These are phyloP conservation scores for Hafferia zeledoni DNA, from an alignment of 2,797 vertebrate genomes.

Conservation along the genomic window DNA sequence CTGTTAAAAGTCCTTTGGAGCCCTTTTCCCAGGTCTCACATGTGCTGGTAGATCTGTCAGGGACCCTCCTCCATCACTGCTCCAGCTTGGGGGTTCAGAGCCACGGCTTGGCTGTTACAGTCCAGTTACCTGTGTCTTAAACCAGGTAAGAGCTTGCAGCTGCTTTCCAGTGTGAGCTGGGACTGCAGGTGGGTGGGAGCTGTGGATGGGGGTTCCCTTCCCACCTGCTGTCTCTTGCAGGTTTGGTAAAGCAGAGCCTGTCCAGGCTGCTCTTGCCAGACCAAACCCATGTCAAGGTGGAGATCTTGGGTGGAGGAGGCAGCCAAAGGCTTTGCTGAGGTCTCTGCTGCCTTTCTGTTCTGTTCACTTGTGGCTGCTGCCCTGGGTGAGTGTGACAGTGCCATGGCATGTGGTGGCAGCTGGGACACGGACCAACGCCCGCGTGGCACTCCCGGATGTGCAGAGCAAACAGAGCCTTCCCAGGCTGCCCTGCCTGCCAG, in stretches of 20 bases:
- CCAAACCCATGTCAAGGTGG: neutral
- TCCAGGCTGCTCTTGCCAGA: neutral
- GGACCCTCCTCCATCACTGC: rapidly evolving
- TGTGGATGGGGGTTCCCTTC: neutral
- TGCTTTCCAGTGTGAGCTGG: neutral
- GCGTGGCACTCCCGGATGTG: rapidly evolving
- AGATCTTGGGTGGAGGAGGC: neutral
- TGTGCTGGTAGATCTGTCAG: neutral
- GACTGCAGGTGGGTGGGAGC: neutral
- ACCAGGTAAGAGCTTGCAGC: neutral
- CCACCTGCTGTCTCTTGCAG: neutral
- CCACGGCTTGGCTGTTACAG: neutral
- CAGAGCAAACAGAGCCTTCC: neutral
- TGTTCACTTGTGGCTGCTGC: neutral
- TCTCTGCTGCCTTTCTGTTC: neutral
- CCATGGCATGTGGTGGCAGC: neutral
- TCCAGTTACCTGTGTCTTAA: neutral
- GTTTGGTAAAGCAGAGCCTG: neutral
- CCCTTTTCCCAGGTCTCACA: neutral
- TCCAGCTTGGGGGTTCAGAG: neutral
- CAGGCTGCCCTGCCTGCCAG: neutral
- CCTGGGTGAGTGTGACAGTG: neutral
- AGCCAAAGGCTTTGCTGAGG: neutral
- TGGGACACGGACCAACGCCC: rapidly evolving
- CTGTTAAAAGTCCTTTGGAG: neutral